These are phyloP conservation scores for Phyllotreta striolata DNA, from an alignment of 2,888 invertebrate species.

Conservation along the genomic window DNA sequence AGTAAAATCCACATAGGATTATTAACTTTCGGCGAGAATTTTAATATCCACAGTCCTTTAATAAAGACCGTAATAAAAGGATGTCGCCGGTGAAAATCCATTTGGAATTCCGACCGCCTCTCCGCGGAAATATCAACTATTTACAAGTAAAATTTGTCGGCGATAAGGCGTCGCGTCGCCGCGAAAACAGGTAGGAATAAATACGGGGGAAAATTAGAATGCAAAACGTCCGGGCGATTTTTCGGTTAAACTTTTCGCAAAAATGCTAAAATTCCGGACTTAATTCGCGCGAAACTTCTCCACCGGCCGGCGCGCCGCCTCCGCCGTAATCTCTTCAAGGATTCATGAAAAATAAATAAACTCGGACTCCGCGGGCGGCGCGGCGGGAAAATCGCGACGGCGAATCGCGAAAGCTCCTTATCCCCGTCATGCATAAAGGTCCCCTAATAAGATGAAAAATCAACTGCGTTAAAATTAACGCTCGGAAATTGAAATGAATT, in stretches of 20 bases:
- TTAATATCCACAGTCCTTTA: no score
- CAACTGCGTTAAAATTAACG: no score
- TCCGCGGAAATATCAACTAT: conserved; percentile 10
- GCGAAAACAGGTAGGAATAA: conserved; percentile 27
- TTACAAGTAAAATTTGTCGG: conserved; percentile 19
- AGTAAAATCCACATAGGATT: no score
- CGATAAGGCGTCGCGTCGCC: conserved; percentile 18
- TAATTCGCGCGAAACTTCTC: neutral
- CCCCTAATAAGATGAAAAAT: no score
- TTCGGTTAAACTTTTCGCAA: conserved; percentile 21
- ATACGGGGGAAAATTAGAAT: conserved; percentile 33
- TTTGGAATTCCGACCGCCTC: neutral
- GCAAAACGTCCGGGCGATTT: conserved; percentile 37
- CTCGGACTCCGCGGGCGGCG: neutral
- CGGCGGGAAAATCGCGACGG: no score
- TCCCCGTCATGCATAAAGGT: no score
- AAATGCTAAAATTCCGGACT: conserved; percentile 43
- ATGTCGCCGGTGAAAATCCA: neutral
- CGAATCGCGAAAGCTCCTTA: no score
- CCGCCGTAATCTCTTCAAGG: neutral
- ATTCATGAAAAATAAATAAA: conserved; percentile 14
- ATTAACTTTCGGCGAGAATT: no score
- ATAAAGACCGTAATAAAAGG: no score
- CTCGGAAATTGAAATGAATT: no score
- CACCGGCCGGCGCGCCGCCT: no score